A percentile compares a stretch with the other conserved stretches of the same genome.
These are phyloP conservation scores for Typhlichthys subterraneus DNA, from an alignment of 2,797 vertebrate genomes.

Conservation along the genomic window DNA sequence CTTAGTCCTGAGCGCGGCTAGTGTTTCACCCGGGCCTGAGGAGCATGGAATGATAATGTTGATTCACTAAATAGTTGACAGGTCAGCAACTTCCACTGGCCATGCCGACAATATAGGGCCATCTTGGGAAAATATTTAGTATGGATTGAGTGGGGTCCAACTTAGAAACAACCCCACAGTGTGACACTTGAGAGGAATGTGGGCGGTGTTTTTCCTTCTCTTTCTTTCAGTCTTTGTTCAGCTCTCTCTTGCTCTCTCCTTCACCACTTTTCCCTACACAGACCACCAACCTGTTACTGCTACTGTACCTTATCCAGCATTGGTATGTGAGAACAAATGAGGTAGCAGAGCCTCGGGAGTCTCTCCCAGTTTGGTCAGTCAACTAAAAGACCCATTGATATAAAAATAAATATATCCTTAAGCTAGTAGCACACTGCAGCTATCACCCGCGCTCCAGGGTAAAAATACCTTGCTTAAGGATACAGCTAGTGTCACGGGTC, in stretches of 20 bases:
- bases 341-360: slow-evolving; percentile 22
- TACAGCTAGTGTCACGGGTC: background rate
- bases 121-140: slow-evolving; percentile 67
- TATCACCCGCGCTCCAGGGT: slow-evolving; percentile 2
- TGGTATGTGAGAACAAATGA: slow-evolving; percentile 50
- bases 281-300: slow-evolving; percentile 28
- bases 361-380: slow-evolving; percentile 11
- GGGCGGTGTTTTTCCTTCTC: slow-evolving; percentile 23
- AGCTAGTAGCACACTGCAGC: background rate
- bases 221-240: slow-evolving; percentile 1
- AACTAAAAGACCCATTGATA: slow-evolving; percentile 15
- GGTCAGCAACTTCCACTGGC: slow-evolving; percentile 67
- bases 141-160: slow-evolving; percentile 63
- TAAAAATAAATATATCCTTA: slow-evolving; percentile 7
- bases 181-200: slow-evolving; percentile 46
- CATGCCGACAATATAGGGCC: slow-evolving; percentile 54
- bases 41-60: slow-evolving; percentile 79
- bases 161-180: slow-evolving; percentile 51
- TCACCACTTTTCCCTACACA: background rate
- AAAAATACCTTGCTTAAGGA: slow-evolving; percentile 5
- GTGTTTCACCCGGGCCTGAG: slow-evolving; percentile 77
- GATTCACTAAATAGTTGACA: slow-evolving; percentile 79
- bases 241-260: slow-evolving; percentile 24
- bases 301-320: slow-evolving; percentile 25
- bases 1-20: slow-evolving; percentile 75